phyloP scores from a whole-genome alignment of 2,888 invertebrate species.

The Phengaris arion region DNA sequence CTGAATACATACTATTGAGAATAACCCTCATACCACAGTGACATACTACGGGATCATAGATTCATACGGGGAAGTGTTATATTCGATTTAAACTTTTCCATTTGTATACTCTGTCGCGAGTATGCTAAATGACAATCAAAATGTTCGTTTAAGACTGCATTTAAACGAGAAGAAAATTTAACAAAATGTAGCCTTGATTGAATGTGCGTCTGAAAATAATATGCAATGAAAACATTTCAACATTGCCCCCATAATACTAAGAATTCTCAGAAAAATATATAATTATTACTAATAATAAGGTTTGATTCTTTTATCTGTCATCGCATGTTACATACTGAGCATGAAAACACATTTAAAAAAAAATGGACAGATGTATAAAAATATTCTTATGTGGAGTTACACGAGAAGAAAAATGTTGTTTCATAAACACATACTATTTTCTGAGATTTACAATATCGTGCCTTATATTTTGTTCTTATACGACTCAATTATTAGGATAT shows the following conservation, averaged over 20 bases:
- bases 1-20: conserved; percentile 50
- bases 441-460: background rate
- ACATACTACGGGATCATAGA: conserved; percentile 4
- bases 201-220: too few relatives aligned
- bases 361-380: background rate
- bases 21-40: conserved; percentile 20
- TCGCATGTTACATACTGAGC: conserved; percentile 43
- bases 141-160: background rate
- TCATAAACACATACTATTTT: conserved; percentile 1
- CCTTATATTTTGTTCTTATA: conserved; percentile 7
- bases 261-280: conserved; percentile 28
- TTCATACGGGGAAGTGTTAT: background rate
- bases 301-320: conserved; percentile 27
- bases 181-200: background rate
- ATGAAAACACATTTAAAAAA: conserved; percentile 47
- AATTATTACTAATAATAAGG: conserved; percentile 24
- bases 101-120: conserved; percentile 1
- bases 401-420: background rate
- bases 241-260: background rate
- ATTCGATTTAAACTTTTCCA: background rate
- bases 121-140: background rate
- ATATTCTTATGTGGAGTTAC: background rate
- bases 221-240: background rate
- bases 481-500: background rate
- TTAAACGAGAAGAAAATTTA: background rate